Evolutionary conservation across 2,888 invertebrate genomes (phyloP).

Genomic region (Gerosis bhagava): DNA sequence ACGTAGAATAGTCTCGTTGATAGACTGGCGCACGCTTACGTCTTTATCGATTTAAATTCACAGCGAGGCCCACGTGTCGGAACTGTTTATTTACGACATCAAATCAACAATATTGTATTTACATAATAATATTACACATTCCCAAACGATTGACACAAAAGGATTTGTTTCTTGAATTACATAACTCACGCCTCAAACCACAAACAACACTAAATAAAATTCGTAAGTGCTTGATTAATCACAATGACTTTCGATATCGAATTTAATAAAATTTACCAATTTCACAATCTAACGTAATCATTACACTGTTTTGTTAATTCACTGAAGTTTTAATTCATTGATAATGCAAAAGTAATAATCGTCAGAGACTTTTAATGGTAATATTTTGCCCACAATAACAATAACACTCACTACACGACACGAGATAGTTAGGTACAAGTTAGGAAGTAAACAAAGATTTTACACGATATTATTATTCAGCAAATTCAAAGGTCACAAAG

Average conservation of each 20-base stretch:
- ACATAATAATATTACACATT: constrained; percentile 31
- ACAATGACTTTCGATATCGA: constrained; percentile 75
- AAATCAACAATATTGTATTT: constrained; percentile 19
- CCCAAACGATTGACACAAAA: constrained; percentile 42
- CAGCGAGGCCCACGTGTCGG: constrained; percentile 71
- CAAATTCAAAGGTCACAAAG: constrained; percentile 75
- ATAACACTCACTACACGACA: constrained; percentile 77
- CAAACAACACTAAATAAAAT: constrained; percentile 51
- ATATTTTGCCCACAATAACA: constrained; percentile 70
- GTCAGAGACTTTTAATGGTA: constrained; percentile 35
- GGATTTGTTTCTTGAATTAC: constrained; percentile 58
- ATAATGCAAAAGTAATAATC: constrained; percentile 17
- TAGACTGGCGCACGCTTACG: constrained; percentile 77
- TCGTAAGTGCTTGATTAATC: constrained; percentile 60
- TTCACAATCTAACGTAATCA: constrained; percentile 18
- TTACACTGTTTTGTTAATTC: constrained; percentile 20
- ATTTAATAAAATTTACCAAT: constrained; percentile 40
- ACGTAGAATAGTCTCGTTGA: constrained; percentile 74
- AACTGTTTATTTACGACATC: constrained; percentile 57
- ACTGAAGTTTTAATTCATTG: constrained; percentile 14
- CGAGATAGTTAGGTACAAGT: constrained; percentile 53
- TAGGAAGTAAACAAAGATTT: constrained; percentile 79
- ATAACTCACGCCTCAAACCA: constrained; percentile 74
- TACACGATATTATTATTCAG: constrained; percentile 62
- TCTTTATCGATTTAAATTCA: constrained; percentile 74